Conservation (phyloP, 2,888 invertebrate genomes). For the Troides oblongomaculatus region DNA sequence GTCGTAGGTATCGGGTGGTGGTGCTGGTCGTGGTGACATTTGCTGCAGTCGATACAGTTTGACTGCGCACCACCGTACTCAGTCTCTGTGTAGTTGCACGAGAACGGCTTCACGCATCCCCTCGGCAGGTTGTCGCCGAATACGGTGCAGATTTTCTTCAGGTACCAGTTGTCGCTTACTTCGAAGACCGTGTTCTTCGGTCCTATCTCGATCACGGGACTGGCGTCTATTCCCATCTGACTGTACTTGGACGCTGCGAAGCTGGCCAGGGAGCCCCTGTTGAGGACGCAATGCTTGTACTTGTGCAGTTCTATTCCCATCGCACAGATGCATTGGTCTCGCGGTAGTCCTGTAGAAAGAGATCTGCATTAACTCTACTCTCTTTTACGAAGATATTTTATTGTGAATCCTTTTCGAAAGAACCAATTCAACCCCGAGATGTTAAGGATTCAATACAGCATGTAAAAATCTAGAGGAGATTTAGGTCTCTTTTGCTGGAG, state of each 20-base stretch:
- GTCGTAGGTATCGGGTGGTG: too few relatives aligned
- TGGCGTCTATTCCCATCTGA: conserved; percentile 40
- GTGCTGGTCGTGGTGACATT: conserved; percentile 16
- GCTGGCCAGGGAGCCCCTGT: conserved; percentile 37
- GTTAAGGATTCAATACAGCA: too few relatives aligned
- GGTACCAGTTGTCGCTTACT: conserved; percentile 44
- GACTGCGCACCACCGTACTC: conserved; percentile 2
- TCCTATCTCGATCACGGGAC: conserved; percentile 42
- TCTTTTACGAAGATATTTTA: not conserved
- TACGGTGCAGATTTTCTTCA: conserved; percentile 54
- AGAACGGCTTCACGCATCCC: conserved; percentile 47
- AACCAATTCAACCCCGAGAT: too few relatives aligned
- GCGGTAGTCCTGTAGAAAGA: conserved; percentile 37
- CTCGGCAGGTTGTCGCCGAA: conserved; percentile 48
- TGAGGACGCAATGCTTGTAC: conserved; percentile 42
- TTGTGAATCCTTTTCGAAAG: too few relatives aligned
- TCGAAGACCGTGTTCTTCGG: conserved; percentile 43
- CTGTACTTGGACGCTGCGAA: conserved; percentile 36
- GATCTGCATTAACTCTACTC: not conserved
- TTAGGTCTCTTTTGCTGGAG: too few relatives aligned
- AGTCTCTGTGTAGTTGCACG: conserved; percentile 36
- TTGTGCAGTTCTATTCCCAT: conserved; percentile 40
- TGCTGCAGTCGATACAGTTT: conserved; percentile 20
- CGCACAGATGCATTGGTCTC: conserved; percentile 41
- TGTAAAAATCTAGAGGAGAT: too few relatives aligned